Conservation (phyloP, 2,888 invertebrate genomes). For the Aphidoletes aphidimyza region DNA sequence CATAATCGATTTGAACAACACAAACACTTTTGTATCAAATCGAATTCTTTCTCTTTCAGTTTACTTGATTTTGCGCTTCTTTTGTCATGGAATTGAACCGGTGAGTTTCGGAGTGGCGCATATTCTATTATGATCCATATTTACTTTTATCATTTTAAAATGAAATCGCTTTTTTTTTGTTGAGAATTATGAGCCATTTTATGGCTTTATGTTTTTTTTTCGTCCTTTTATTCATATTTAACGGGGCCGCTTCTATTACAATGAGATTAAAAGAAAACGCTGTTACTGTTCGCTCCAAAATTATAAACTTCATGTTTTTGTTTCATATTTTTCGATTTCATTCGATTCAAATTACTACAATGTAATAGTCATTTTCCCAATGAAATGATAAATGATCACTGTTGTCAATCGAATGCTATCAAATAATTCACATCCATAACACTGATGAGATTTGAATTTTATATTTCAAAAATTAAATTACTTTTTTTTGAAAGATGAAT, state of each 20-base stretch:
- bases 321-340: background rate
- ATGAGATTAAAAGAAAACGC: background rate
- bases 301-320: background rate
- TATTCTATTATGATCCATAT: background rate
- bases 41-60: background rate
- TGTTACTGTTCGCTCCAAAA: background rate
- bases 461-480: slow-evolving; percentile 27
- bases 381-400: slow-evolving; percentile 10
- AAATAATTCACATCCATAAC: background rate
- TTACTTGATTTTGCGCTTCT: too few species aligned
- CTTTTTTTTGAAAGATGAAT: background rate
- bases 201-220: background rate
- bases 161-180: slow-evolving; percentile 47
- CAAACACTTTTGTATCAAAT: background rate
- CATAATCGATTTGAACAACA: background rate
- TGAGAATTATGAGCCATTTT: slow-evolving; percentile 40
- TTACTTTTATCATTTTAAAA: slow-evolving; percentile 33
- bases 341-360: background rate
- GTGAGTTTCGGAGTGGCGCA: background rate
- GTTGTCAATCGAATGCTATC: background rate
- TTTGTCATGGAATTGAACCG: too few species aligned
- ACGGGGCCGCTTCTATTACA: background rate
- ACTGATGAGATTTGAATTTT: slow-evolving; percentile 20
- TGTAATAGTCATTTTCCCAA: background rate
- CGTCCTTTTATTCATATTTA: background rate